phyloP scores from a whole-genome alignment of 2,888 invertebrate species.

The Torymus aiolomorphi region DNA sequence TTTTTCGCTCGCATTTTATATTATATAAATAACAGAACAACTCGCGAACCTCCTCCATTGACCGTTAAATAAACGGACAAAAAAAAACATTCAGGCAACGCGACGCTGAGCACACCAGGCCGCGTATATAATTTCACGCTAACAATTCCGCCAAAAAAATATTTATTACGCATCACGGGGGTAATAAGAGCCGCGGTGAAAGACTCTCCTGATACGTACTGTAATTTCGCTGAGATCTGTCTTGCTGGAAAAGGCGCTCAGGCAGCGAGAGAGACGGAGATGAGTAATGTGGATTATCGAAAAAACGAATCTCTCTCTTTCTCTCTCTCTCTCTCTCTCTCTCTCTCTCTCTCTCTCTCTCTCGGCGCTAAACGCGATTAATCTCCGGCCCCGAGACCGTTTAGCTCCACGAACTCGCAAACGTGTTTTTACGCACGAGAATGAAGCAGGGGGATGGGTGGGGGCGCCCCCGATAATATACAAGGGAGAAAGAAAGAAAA shows the following conservation, averaged over 20 bases:
- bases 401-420: conserved; percentile 15
- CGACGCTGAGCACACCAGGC: too few species aligned
- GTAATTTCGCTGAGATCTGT: conserved; percentile 25
- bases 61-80: too few species aligned
- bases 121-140: too few species aligned
- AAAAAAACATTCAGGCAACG: too few species aligned
- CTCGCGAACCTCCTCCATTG: too few species aligned
- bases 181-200: conserved; percentile 4
- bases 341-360: too few species aligned
- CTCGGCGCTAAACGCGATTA: conserved; percentile 52
- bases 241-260: conserved; percentile 13
- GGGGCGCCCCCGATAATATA: neutral
- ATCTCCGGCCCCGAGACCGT: conserved; percentile 36
- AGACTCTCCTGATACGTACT: neutral
- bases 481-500: conserved; percentile 55
- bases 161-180: conserved; percentile 21
- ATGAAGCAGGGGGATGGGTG: neutral
- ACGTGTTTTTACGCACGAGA: conserved; percentile 36
- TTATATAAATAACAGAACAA: too few species aligned
- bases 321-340: too few species aligned
- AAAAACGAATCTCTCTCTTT: too few species aligned
- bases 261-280: conserved; percentile 24
- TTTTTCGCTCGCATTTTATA: too few species aligned
- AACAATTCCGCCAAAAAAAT: conserved; percentile 2
- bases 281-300: conserved; percentile 50